These are phyloP conservation scores for Oncorhynchus masou DNA, from an alignment of 2,113 vertebrate genomes.

Conservation along the genomic window DNA sequence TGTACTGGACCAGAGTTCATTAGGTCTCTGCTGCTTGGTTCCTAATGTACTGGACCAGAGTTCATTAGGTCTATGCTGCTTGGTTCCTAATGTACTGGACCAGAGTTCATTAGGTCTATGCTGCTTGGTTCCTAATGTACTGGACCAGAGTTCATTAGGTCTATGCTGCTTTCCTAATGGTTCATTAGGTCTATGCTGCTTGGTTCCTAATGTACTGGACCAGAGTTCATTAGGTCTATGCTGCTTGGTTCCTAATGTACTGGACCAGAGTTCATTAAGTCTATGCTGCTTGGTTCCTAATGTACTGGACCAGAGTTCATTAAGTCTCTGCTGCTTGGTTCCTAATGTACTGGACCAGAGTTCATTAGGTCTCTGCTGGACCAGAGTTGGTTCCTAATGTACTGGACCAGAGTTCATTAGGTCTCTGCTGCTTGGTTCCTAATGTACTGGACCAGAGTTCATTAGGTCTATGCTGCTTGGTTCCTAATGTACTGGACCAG, in stretches of 20 bases:
- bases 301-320: constrained; percentile 78
- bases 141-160: too few species aligned
- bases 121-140: too few species aligned
- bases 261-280: constrained; percentile 75
- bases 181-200: constrained; percentile 69
- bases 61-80: too few species aligned
- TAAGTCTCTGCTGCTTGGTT: constrained; percentile 66
- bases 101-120: too few species aligned
- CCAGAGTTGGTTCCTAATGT: constrained; percentile 77
- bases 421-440: constrained; percentile 69
- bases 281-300: constrained; percentile 71
- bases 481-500: constrained; percentile 77
- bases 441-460: constrained; percentile 77
- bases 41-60: too few species aligned
- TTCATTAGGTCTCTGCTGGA: constrained; percentile 71
- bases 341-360: constrained; percentile 77
- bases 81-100: too few species aligned
- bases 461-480: constrained; percentile 69
- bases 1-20: too few species aligned
- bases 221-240: constrained; percentile 73
- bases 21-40: too few species aligned
- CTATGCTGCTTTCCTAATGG: constrained; percentile 73
- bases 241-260: constrained; percentile 75
- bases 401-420: constrained; percentile 75
- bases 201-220: constrained; percentile 77